phyloP scores from a whole-genome alignment of 1,140 invertebrate species.

The Aphelinus certus region DNA sequence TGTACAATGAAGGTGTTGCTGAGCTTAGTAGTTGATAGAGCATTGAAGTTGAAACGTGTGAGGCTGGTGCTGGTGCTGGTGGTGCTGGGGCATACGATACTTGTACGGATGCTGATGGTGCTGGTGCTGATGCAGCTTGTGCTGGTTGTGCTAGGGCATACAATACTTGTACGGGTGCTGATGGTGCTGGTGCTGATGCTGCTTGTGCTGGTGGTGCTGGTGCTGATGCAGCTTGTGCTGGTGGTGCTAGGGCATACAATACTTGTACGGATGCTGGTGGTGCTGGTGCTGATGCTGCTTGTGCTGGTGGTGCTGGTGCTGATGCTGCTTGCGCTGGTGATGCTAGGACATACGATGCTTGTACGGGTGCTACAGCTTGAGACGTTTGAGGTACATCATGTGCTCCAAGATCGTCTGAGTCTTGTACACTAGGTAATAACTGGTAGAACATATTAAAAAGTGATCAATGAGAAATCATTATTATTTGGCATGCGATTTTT shows the following conservation, averaged over 20 bases:
- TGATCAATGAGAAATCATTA: too few relatives aligned
- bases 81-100: not conserved
- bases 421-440: too few relatives aligned
- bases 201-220: not conserved
- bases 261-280: not conserved
- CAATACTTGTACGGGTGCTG: not conserved
- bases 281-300: constrained; percentile 1
- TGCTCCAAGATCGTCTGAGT: too few relatives aligned
- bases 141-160: not conserved
- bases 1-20: not conserved
- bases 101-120: not conserved
- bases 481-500: too few relatives aligned
- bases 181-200: not conserved
- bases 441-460: too few relatives aligned
- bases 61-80: not conserved
- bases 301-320: constrained; percentile 3
- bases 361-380: too few relatives aligned
- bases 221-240: not conserved
- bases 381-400: too few relatives aligned
- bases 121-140: not conserved
- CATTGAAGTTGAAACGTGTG: not conserved
- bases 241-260: not conserved
- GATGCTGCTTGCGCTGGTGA: not conserved
- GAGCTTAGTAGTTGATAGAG: not conserved
- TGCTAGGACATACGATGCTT: not conserved